A percentile compares a stretch with the other conserved stretches of the same genome.
phyloP scores from a whole-genome alignment of 53 echinoderm and acorn worm species.

The Patiria pectinifera region DNA sequence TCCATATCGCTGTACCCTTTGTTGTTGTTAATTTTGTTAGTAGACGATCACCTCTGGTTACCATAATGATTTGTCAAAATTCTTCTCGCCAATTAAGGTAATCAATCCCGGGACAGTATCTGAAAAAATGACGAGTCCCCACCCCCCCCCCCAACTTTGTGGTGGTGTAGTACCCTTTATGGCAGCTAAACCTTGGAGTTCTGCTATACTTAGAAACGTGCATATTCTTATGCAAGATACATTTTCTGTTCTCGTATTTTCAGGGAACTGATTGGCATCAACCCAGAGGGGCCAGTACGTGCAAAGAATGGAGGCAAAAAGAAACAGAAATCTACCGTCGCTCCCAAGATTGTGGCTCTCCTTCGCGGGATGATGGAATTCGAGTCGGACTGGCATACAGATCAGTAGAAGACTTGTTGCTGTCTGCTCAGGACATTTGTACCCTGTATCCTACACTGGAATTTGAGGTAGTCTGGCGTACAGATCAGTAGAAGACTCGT shows the following conservation, averaged over 20 bases:
- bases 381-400: conserved; percentile 43
- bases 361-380: conserved; percentile 48
- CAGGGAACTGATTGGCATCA: conserved; percentile 45
- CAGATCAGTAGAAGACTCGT: no score
- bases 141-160: no score
- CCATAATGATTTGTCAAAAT: no score
- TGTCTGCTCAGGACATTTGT: no score
- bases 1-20: no score
- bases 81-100: no score
- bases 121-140: no score
- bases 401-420: neutral
- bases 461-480: no score
- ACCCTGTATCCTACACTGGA: no score
- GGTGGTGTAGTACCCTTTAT: no score
- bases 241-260: conserved; percentile 17
- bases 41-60: no score
- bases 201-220: conserved; percentile 18
- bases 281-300: conserved; percentile 39
- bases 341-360: conserved; percentile 45
- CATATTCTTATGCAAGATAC: neutral
- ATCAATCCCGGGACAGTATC: neutral
- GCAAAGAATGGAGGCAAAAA: conserved; percentile 50
- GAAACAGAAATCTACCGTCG: conserved; percentile 31
- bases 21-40: no score
- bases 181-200: conserved; percentile 26